These are phyloP conservation scores for Lepus americanus DNA, from an alignment of 2,113 vertebrate genomes.

Conservation along the genomic window DNA sequence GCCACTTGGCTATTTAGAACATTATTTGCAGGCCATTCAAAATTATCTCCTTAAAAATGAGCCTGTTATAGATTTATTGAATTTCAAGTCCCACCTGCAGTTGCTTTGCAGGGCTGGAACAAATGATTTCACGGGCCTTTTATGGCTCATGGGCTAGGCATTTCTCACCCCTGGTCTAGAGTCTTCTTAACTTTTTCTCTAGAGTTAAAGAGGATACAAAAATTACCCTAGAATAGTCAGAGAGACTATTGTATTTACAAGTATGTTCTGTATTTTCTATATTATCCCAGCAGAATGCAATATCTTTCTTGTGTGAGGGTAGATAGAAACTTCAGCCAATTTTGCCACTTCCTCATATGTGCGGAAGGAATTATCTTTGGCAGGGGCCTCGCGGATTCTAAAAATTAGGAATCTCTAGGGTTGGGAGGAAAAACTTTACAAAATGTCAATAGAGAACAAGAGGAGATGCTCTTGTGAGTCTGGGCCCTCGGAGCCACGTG, in stretches of 20 bases:
- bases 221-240: not conserved
- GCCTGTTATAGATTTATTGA: too few relatives aligned
- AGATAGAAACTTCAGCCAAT: not conserved
- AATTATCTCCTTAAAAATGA: too few relatives aligned
- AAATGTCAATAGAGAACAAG: not conserved
- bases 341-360: not conserved
- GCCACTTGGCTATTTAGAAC: too few relatives aligned
- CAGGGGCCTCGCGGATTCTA: not conserved
- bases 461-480: not conserved
- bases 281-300: not conserved
- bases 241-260: not conserved
- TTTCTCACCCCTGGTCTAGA: not conserved
- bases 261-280: not conserved
- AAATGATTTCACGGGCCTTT: too few relatives aligned
- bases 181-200: slow-evolving; percentile 9
- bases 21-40: too few relatives aligned
- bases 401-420: not conserved
- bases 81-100: too few relatives aligned
- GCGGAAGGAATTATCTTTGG: not conserved
- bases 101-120: too few relatives aligned
- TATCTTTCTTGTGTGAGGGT: not conserved
- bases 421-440: not conserved
- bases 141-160: too few relatives aligned
- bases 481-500: too few relatives aligned
- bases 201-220: not conserved